Percentiles rank a stretch among this genome's conserved stretches.
These are phyloP conservation scores for Holothuria scabra DNA, from an alignment of 53 echinoderm and acorn worm species.

Conservation along the genomic window DNA sequence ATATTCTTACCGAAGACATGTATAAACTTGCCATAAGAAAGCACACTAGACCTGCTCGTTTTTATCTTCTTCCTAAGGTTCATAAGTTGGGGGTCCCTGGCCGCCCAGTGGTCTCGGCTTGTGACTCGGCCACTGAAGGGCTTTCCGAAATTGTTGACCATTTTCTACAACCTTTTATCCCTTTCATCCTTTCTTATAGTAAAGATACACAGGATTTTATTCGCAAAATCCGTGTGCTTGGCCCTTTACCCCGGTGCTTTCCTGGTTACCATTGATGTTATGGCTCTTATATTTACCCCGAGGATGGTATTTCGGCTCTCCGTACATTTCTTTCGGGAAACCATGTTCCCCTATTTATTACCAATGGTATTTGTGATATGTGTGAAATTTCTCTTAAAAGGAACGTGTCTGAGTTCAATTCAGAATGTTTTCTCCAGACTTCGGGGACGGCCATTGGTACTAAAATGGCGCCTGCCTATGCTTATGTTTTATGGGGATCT, in stretches of 20 bases:
- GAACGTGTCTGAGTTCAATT: neutral
- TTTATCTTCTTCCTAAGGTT: too few species aligned
- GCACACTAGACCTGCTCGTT: too few species aligned
- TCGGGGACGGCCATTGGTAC: too few species aligned
- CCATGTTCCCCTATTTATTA: neutral
- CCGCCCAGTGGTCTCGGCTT: neutral
- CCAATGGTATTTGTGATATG: neutral
- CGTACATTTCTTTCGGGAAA: neutral
- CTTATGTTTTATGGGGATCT: too few species aligned
- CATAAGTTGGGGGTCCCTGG: neutral
- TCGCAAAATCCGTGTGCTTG: neutral
- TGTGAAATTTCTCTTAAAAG: neutral
- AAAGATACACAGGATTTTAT: neutral
- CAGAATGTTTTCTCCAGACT: too few species aligned
- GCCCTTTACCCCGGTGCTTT: neutral
- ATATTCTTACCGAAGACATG: too few species aligned
- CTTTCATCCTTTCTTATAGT: neutral
- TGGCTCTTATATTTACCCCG: neutral
- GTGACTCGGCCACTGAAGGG: neutral
- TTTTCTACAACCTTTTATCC: neutral
- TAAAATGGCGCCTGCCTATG: too few species aligned
- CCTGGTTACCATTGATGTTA: neutral
- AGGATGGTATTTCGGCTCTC: neutral
- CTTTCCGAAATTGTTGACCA: neutral
- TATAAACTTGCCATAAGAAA: too few species aligned